Percentiles rank a stretch among this genome's conserved stretches.
phyloP scores from a whole-genome alignment of 2,888 invertebrate genomes.

The Oscheius onirici region DNA sequence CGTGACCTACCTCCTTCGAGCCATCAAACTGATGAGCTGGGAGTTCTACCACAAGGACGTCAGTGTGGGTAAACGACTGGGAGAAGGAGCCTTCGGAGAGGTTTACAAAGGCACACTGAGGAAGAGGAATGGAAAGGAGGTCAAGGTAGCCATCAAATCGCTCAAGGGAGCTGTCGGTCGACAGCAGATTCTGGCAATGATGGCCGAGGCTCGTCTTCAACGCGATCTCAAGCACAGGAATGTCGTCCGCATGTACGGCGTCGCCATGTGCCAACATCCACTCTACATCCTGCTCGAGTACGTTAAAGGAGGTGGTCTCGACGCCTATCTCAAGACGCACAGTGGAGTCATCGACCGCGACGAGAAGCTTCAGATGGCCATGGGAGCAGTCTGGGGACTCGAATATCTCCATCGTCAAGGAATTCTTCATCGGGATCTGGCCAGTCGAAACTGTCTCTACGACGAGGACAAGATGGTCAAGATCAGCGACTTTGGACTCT shows the following conservation, averaged over 20 bases:
- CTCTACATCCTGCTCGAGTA: conserved; percentile 23
- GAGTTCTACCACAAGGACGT: conserved; percentile 18
- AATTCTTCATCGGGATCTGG: conserved; percentile 22
- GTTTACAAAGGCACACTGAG: conserved; percentile 26
- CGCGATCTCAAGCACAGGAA: conserved; percentile 22
- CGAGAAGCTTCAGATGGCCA: conserved; percentile 24
- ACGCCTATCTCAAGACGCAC: conserved; percentile 24
- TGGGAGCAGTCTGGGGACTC: conserved; percentile 28
- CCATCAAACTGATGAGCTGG: conserved; percentile 6
- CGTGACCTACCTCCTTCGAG: background rate
- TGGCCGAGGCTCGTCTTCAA: conserved; percentile 29
- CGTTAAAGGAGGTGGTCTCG: conserved; percentile 19
- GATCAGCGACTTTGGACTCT: conserved; percentile 50
- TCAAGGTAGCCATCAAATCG: conserved; percentile 20
- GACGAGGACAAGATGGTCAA: conserved; percentile 34
- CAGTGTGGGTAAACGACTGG: conserved; percentile 2
- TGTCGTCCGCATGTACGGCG: conserved; percentile 30
- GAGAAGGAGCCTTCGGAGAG: conserved; percentile 31
- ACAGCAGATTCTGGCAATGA: conserved; percentile 28
- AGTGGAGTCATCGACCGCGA: conserved; percentile 17
- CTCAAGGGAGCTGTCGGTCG: background rate
- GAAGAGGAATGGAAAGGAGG: background rate
- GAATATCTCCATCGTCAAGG: conserved; percentile 7
- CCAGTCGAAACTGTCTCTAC: conserved; percentile 26
- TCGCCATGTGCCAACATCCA: conserved; percentile 23